Evolutionary conservation across 2,888 invertebrate species (phyloP).

Genomic region (Drosophila koepferae): DNA sequence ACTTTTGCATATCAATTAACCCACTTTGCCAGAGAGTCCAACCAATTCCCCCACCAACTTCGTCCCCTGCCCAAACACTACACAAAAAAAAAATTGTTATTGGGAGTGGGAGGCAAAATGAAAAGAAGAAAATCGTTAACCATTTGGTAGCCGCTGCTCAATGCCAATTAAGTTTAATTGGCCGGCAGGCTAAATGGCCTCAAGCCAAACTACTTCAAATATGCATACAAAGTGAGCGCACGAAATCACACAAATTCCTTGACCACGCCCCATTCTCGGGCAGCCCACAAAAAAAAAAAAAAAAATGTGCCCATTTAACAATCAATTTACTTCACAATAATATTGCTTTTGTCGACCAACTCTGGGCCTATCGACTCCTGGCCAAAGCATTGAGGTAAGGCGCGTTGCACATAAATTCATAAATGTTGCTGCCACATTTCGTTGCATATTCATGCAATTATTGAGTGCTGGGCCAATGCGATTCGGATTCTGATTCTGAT

Average conservation of each 20-base stretch:
- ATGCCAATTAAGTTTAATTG: conserved; percentile 78
- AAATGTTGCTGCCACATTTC: conserved; percentile 48
- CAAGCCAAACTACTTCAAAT: conserved; percentile 65
- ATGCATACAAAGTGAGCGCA: conserved; percentile 68
- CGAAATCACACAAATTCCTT: conserved; percentile 39
- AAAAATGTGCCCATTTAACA: conserved; percentile 66
- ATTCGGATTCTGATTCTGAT: conserved; percentile 18
- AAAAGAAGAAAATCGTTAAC: conserved; percentile 38
- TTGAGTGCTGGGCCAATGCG: conserved; percentile 40
- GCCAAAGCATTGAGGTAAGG: conserved; percentile 3
- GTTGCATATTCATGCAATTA: conserved; percentile 72
- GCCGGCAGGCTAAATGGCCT: conserved; percentile 53
- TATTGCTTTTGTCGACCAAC: conserved; percentile 53
- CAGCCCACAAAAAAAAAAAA: no score
- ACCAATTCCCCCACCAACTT: conserved; percentile 34
- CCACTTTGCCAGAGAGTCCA: conserved; percentile 36
- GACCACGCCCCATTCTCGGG: neutral
- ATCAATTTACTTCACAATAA: conserved; percentile 80
- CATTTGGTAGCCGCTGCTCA: conserved; percentile 53
- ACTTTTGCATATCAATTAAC: conserved; percentile 59
- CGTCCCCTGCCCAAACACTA: conserved; percentile 15
- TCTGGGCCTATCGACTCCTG: conserved; percentile 11
- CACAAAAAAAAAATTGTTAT: conserved; percentile 8
- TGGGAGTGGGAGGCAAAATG: neutral
- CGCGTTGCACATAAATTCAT: conserved; percentile 39